Base-by-base conservation (phyloP, 1,140 invertebrate species). In the Cydia splendana region DNA sequence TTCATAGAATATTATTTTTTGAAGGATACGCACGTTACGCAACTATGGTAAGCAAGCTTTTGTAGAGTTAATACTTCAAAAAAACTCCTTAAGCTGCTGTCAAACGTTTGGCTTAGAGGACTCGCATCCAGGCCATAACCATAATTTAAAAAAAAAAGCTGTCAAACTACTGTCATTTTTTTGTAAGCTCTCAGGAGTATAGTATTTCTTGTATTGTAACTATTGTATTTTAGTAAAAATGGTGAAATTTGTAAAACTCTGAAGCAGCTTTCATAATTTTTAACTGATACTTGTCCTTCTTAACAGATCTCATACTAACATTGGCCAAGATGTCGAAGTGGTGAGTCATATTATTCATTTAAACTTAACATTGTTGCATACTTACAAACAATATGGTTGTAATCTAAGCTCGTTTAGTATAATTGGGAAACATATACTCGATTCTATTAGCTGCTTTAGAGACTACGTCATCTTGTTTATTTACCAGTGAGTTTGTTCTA, bases 281-380 rank as follows among this genome's bases (percentile, higher is more conserved):
- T n/a, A 42, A 71, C n/a, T 71, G 9, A 71, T 10, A 18, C 18
- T 71, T 42, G 20, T 15, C 34, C 6, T 71, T 71, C 30, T 71
- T 42, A 18, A 42, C 67, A 38, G 0, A 71, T 18, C n/a, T 71
- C 67, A 2, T 38, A 38, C 67, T 34, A 18, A 38, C 12, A 45
- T 38, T 69, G 28, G 75, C 73, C 82, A 87, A 85, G 53, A 91
- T 91, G 89, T 91, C 89, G 30, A 91, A 91, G 82, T 91, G 89
- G 89, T 91, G 81, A 77, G 90, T 87, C 76, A 83, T 78, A 75
- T 57, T 65, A 67, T 62, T 20, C 67, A 18, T 18, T 42, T 34
- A 34, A 71, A 2, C 34, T n/a, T 57, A 45, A 53, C n/a, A 48
- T n/a, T 45, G 20, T 28, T 57, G 9, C 74, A 71, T 4, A 24